Conservation (phyloP, 2,888 invertebrate genomes). For the Ypsolopha sequella region DNA sequence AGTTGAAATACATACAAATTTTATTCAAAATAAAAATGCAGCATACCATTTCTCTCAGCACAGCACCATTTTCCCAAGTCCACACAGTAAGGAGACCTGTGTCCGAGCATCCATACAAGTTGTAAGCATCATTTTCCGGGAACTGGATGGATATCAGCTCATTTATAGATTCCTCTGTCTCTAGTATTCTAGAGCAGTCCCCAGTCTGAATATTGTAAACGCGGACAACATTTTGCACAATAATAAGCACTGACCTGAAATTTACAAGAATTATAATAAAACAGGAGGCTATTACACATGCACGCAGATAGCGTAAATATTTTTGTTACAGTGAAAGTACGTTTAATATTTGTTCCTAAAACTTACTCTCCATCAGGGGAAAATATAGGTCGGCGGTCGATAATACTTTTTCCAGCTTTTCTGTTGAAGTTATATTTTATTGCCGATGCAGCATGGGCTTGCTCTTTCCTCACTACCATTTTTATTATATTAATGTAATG, state of each 20-base stretch:
- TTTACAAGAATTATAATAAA: constrained; percentile 1
- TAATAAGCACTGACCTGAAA: constrained; percentile 50
- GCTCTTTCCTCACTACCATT: constrained; percentile 39
- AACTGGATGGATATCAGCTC: constrained; percentile 48
- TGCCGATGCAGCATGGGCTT: constrained; percentile 14
- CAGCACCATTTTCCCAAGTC: constrained; percentile 62
- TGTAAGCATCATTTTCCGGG: constrained; percentile 47
- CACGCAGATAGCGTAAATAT: not conserved
- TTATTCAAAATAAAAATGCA: constrained; percentile 1
- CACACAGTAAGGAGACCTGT: constrained; percentile 46
- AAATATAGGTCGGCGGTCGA: constrained; percentile 53
- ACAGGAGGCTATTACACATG: not conserved
- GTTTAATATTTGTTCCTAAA: not conserved
- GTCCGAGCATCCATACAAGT: constrained; percentile 53
- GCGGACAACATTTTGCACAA: constrained; percentile 52
- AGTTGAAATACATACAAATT: not conserved
- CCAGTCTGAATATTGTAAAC: constrained; percentile 58
- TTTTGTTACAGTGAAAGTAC: not conserved
- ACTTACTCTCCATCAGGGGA: constrained; percentile 64
- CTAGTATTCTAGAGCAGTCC: constrained; percentile 48
- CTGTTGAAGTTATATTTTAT: constrained; percentile 42
- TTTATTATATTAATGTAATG: too few relatives aligned
- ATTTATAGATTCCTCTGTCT: constrained; percentile 38
- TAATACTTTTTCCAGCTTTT: constrained; percentile 61
- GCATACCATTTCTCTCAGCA: constrained; percentile 53